Evolutionary conservation across 2,797 vertebrate genomes (phyloP).

Genomic region (Arremon aurantiirostris): DNA sequence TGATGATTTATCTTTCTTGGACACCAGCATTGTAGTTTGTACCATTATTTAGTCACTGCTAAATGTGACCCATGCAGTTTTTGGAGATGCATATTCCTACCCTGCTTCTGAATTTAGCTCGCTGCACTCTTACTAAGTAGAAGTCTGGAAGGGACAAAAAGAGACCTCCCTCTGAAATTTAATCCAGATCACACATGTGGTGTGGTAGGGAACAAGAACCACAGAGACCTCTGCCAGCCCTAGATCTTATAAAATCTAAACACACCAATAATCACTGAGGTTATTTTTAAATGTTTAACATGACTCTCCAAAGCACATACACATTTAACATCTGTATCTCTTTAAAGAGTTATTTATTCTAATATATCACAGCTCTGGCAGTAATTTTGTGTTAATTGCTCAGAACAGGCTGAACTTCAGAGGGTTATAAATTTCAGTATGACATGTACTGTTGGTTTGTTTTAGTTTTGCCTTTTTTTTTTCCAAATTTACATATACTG

Average conservation of each 20-base stretch:
- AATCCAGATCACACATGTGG: neutral
- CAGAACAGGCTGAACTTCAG: constrained; percentile 26
- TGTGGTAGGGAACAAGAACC: neutral
- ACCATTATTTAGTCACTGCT: neutral
- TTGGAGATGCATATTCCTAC: neutral
- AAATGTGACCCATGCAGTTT: neutral
- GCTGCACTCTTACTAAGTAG: neutral
- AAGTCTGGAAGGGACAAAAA: neutral
- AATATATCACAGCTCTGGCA: constrained; percentile 25
- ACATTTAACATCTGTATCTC: constrained; percentile 49
- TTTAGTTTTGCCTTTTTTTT: neutral
- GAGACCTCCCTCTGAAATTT: constrained; percentile 1
- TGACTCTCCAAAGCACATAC: neutral
- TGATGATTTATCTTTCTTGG: neutral
- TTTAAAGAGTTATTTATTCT: constrained; percentile 50
- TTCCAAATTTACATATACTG: neutral
- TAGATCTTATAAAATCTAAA: constrained; percentile 10
- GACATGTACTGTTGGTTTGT: neutral
- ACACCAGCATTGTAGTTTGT: neutral
- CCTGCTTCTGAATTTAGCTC: neutral
- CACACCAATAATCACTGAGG: neutral
- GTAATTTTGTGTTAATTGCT: constrained; percentile 55
- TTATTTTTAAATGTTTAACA: constrained; percentile 51
- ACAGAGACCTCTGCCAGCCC: neutral
- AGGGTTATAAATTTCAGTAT: constrained; percentile 10